These are phyloP conservation scores for Hemibagrus wyckioides DNA, from an alignment of 2,113 vertebrate species.

Conservation along the genomic window DNA sequence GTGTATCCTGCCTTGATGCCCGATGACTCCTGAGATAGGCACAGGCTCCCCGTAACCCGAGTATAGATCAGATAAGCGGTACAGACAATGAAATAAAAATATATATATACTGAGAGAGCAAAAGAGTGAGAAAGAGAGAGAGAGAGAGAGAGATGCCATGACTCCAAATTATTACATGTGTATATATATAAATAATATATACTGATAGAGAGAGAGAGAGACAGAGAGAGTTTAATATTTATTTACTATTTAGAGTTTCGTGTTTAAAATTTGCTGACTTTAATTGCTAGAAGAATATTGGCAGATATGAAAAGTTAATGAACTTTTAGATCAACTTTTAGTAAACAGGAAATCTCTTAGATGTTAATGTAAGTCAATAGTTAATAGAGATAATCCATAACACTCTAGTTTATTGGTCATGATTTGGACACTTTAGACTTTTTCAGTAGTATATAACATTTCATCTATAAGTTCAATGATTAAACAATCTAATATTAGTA, in stretches of 20 bases:
- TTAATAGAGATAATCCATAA: not conserved
- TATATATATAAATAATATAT: too few relatives aligned
- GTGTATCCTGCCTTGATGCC: too few relatives aligned
- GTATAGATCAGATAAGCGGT: too few relatives aligned
- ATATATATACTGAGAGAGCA: too few relatives aligned
- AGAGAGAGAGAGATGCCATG: too few relatives aligned
- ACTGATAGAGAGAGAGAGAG: too few relatives aligned
- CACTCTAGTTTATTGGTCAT: not conserved
- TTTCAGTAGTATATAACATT: not conserved
- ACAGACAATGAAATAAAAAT: too few relatives aligned
- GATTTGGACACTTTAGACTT: not conserved
- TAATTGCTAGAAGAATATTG: not conserved
- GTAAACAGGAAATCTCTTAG: not conserved
- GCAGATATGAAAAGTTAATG: not conserved
- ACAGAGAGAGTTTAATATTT: too few relatives aligned
- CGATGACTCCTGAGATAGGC: too few relatives aligned
- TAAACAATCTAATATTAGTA: not conserved
- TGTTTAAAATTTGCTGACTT: not conserved
- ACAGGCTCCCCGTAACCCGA: too few relatives aligned
- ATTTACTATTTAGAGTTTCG: not conserved
- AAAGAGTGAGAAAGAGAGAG: too few relatives aligned
- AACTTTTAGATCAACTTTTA: not conserved
- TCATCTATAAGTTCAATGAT: not conserved
- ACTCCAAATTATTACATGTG: too few relatives aligned
- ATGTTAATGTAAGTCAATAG: not conserved